Conservation (phyloP, 2,797 vertebrate species). For the Mustela erminea region DNA sequence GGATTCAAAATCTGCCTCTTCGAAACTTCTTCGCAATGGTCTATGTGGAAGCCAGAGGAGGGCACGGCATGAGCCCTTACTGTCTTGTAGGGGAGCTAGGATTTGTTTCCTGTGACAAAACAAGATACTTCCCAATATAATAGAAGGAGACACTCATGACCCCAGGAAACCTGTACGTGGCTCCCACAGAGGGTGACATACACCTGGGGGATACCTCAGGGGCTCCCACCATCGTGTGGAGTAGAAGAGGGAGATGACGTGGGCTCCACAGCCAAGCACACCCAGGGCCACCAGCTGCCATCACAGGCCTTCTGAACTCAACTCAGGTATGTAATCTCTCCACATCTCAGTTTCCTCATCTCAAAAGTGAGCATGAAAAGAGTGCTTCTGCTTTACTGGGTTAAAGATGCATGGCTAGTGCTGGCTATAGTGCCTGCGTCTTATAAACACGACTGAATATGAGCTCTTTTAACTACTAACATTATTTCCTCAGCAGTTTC, state of each 20-base stretch:
- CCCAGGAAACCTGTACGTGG: neutral
- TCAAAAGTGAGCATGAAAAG: neutral
- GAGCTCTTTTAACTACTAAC: neutral
- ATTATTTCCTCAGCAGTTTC: neutral
- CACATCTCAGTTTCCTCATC: neutral
- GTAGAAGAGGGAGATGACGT: neutral
- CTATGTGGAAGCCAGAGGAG: neutral
- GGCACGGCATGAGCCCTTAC: neutral
- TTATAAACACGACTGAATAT: neutral
- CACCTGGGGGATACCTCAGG: neutral
- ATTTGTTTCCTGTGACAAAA: neutral
- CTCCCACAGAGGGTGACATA: neutral
- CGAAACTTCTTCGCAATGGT: neutral
- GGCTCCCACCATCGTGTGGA: neutral
- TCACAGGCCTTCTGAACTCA: neutral
- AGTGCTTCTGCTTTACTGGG: neutral
- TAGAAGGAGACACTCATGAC: neutral
- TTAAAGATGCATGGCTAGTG: neutral
- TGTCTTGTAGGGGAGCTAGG: neutral
- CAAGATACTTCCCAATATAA: neutral
- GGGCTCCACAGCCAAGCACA: neutral
- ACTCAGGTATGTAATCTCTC: neutral
- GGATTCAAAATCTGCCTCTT: slow-evolving; percentile 19
- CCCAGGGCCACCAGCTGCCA: neutral
- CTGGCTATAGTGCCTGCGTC: neutral